phyloP scores from a whole-genome alignment of 2,888 invertebrate genomes.

The Steromphala cineraria region DNA sequence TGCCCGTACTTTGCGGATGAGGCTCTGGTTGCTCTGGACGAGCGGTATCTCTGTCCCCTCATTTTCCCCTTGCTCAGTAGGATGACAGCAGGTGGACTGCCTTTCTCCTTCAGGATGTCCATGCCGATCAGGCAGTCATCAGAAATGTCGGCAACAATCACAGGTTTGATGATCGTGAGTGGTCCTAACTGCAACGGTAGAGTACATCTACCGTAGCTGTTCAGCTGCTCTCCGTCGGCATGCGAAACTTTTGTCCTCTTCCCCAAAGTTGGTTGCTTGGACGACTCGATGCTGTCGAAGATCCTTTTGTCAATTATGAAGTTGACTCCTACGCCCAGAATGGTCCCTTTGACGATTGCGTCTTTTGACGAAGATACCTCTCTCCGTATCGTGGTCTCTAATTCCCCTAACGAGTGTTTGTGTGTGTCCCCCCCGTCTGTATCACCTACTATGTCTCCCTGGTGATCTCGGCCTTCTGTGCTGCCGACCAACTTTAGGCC shows the following conservation, averaged over 20 bases:
- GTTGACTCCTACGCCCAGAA: constrained; percentile 4
- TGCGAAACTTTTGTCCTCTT: background rate
- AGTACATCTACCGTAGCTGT: constrained; percentile 23
- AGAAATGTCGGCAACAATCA: constrained; percentile 35
- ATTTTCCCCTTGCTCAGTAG: constrained; percentile 22
- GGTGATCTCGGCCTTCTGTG: background rate
- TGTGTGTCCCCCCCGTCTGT: background rate
- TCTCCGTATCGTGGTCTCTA: background rate
- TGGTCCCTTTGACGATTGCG: constrained; percentile 17
- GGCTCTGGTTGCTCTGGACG: background rate
- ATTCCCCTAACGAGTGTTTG: too few species aligned
- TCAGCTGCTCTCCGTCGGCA: constrained; percentile 15
- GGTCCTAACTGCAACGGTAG: constrained; percentile 20
- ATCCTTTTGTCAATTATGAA: constrained; percentile 20
- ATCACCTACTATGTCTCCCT: background rate
- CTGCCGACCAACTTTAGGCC: too few species aligned
- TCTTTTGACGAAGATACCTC: background rate
- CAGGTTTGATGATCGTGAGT: background rate
- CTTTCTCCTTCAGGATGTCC: constrained; percentile 26
- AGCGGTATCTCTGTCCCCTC: constrained; percentile 26
- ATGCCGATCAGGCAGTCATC: constrained; percentile 35
- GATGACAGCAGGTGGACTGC: constrained; percentile 29
- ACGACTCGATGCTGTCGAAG: constrained; percentile 13
- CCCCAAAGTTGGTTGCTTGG: background rate
- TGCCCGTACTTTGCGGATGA: background rate